Conservation (phyloP, 2,797 vertebrate species). For the Cryptoprocta ferox region DNA sequence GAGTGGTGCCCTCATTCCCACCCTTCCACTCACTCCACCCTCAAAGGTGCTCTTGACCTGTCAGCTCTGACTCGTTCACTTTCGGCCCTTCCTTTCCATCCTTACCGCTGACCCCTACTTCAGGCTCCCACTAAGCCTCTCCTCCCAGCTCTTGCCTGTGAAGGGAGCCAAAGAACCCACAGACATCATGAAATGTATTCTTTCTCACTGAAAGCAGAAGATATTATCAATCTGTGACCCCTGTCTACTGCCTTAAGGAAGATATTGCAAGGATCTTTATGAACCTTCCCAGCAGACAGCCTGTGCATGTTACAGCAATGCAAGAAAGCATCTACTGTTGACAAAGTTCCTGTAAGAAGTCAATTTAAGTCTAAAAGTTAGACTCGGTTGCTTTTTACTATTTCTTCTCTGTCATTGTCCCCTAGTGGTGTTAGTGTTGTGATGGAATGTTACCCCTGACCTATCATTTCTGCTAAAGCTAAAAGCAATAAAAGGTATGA, state of each 20-base stretch:
- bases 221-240: background rate
- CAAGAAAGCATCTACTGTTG: background rate
- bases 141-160: background rate
- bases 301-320: background rate
- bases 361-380: background rate
- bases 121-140: background rate
- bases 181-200: background rate
- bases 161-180: background rate
- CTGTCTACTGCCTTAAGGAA: background rate
- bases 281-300: background rate
- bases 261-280: background rate
- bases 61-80: background rate
- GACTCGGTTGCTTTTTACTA: background rate
- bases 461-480: background rate
- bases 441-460: background rate
- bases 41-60: background rate
- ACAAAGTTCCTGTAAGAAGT: background rate
- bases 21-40: background rate
- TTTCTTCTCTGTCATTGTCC: background rate
- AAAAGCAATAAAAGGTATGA: background rate
- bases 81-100: background rate
- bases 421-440: background rate
- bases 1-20: background rate
- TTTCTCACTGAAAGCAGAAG: background rate
- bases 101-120: no score